Evolutionary conservation across 30 jellyfish, hydroid and myxozoan species (phyloP), one percentile per base, ranked within the genome.

Genomic region (Phacellophora camtschatica): DNA sequence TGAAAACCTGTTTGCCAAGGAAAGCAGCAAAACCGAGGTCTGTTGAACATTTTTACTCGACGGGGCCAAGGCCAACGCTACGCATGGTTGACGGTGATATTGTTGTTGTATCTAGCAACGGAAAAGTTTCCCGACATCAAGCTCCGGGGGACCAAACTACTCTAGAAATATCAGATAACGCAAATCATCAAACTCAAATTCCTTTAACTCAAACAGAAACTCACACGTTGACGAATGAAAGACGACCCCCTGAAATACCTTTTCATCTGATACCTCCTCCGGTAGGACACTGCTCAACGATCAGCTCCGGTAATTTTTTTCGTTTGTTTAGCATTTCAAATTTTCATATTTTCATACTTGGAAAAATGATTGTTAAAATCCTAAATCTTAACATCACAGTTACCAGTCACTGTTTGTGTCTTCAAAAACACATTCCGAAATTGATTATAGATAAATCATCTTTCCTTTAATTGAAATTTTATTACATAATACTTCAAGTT

Each of bases 1-100:
- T 76, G 88, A 76, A 76, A 42, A 58, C 88, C 2, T 76, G 88
- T 57, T 34, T 76, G 67, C 88, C 88, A 28, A 69, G 88, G 20
- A 76, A 76, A 41, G 22, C 78, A 16, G 70, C 88, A 13, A 59
- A 61, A 27, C 79, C 88, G 5, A 76, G 88, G 35, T 29, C 71
- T 6, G 88, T 76, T n/a, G 88, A 76, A 39, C 88, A 76, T 76
- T 76, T 76, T 49, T 76, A 76, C 39, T 76, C 88, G 30, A 76
- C 80, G 58, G 88, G 88, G 71, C 88, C 88, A 3, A 57, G 88
- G 81, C 88, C 88, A 10, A 76, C 88, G 25, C 53, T 76, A n/a
- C 88, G 88, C 12, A 76, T 76, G 88, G 88, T 76, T 0, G 88
- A 76, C 30, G 88, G 88, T 0, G 88, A 76, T 57, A 76, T 76